phyloP scores from a whole-genome alignment of 37 sponge, comb jelly and placozoan genomes.

The Geodia barretti region DNA sequence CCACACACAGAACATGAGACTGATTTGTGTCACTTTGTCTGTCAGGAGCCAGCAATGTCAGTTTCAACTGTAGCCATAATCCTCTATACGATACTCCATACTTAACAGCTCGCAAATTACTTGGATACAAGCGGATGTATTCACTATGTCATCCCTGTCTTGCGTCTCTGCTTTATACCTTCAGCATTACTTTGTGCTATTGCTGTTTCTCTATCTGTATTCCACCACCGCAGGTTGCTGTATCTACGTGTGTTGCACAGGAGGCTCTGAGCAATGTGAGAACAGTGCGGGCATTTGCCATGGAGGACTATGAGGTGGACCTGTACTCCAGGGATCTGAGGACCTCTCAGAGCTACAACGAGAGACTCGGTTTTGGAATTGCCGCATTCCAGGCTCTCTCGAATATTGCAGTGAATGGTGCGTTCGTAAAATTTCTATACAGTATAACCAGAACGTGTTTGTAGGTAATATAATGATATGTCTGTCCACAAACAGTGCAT shows the following conservation, averaged over 20 bases:
- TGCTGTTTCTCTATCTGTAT: neutral
- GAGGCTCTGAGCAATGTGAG: conserved; percentile 89
- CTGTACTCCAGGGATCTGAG: conserved; percentile 64
- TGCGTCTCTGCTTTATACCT: neutral
- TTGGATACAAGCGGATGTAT: no score
- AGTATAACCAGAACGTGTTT: no score
- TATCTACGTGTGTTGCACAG: conserved; percentile 85
- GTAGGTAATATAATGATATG: no score
- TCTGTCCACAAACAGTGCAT: no score
- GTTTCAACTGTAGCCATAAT: no score
- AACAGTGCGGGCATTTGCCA: conserved; percentile 93
- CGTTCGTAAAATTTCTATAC: no score
- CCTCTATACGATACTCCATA: no score
- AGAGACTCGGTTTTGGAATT: conserved; percentile 82
- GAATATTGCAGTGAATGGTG: conserved; percentile 87
- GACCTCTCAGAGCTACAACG: conserved; percentile 45
- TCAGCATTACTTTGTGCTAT: neutral
- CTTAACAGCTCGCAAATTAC: no score
- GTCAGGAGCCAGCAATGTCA: no score
- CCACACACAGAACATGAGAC: no score
- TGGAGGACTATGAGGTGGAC: conserved; percentile 79
- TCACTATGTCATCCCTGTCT: no score
- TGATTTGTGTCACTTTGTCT: no score
- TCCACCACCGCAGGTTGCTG: conserved; percentile 67
- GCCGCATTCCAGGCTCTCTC: conserved; percentile 88